Percentiles rank a stretch among this genome's conserved stretches.
phyloP scores from a whole-genome alignment of 1,140 invertebrate genomes.

The Meloidogyne floridensis region DNA sequence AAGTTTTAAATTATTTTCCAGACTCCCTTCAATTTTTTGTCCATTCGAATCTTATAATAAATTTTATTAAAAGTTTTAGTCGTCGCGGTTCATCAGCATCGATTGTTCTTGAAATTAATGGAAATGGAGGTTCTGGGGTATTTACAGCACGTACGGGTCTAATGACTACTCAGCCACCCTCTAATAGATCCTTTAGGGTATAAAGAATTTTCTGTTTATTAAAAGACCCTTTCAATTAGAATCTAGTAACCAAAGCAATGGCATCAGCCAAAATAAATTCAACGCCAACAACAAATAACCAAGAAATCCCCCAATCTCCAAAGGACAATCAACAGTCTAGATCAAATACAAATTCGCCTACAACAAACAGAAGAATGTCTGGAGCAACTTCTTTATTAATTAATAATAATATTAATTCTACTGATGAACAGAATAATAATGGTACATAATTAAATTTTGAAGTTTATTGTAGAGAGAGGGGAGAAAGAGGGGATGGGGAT shows the following conservation, averaged over 20 bases:
- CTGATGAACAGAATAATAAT: constrained; percentile 7
- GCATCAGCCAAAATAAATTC: neutral
- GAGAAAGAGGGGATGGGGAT: too few relatives aligned
- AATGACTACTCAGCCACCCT: neutral
- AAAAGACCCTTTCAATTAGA: neutral
- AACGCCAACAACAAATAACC: neutral
- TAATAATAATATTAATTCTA: neutral
- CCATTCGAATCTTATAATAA: too few relatives aligned
- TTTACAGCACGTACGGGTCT: neutral
- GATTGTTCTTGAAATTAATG: neutral
- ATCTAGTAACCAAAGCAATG: neutral
- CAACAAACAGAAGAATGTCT: neutral
- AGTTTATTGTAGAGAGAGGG: too few relatives aligned
- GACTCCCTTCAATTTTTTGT: neutral
- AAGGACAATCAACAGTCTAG: neutral
- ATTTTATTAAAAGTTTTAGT: neutral
- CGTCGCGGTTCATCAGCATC: neutral
- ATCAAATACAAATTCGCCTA: neutral
- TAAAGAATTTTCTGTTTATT: neutral
- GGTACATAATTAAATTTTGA: neutral
- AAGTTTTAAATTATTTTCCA: neutral
- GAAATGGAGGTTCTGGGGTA: neutral
- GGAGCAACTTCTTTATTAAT: neutral
- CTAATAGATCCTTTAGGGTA: constrained; percentile 1
- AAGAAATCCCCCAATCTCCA: neutral